These are phyloP conservation scores for Drosophila merina DNA, from an alignment of 2,888 invertebrate genomes.

Conservation along the genomic window DNA sequence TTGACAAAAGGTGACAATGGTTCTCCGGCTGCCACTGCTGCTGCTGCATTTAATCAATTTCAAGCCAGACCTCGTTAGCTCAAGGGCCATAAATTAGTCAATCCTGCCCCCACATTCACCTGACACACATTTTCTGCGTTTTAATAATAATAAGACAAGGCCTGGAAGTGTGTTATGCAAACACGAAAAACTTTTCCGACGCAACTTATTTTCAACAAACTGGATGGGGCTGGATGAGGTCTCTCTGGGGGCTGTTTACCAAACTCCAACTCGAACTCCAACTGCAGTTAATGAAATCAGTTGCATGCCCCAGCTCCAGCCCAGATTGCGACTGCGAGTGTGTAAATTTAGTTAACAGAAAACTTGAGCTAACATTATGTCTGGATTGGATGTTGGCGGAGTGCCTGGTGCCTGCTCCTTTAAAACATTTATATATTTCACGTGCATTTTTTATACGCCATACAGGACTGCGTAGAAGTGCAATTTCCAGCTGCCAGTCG, in stretches of 20 bases:
- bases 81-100: conserved; percentile 53
- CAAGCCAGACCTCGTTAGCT: conserved; percentile 14
- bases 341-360: conserved; percentile 74
- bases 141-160: conserved; percentile 64
- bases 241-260: conserved; percentile 25
- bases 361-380: conserved; percentile 72
- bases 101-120: conserved; percentile 47
- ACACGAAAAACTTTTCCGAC: conserved; percentile 65
- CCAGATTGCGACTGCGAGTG: conserved; percentile 59
- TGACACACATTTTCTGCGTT: conserved; percentile 38
- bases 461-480: conserved; percentile 36
- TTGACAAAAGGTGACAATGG: conserved; percentile 75
- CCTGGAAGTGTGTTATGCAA: conserved; percentile 40
- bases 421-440: conserved; percentile 40
- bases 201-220: conserved; percentile 77
- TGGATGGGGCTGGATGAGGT: background rate
- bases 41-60: conserved; percentile 34
- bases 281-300: conserved; percentile 81
- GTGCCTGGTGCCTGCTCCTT: conserved; percentile 11
- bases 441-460: conserved; percentile 23
- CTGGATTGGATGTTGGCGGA: conserved; percentile 36
- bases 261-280: conserved; percentile 62
- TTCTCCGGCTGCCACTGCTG: conserved; percentile 8
- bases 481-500: conserved; percentile 74
- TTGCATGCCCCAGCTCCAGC: conserved; percentile 53